Conservation (phyloP, 2,797 vertebrate species). For the Sus cebifrons region DNA sequence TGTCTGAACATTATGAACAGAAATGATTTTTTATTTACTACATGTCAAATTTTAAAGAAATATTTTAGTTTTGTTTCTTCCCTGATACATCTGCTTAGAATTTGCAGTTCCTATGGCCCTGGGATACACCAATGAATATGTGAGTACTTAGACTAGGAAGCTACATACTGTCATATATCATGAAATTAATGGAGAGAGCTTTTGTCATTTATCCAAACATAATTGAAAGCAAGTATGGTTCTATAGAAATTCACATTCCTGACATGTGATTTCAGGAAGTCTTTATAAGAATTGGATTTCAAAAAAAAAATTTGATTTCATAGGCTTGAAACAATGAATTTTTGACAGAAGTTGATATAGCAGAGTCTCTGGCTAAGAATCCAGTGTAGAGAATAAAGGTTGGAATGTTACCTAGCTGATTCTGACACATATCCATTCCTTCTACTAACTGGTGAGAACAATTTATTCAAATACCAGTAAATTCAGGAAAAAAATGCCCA, state of each 20-base stretch:
- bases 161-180: background rate
- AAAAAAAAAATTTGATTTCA: background rate
- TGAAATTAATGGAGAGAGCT: slow-evolving; percentile 15
- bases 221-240: slow-evolving; percentile 11
- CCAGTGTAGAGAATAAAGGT: background rate
- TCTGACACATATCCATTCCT: background rate
- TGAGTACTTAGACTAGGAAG: background rate
- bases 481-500: background rate
- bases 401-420: background rate
- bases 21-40: background rate
- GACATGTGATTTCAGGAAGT: background rate
- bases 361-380: background rate
- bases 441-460: background rate
- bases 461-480: background rate
- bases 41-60: slow-evolving; percentile 34
- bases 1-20: background rate
- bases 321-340: background rate
- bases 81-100: slow-evolving; percentile 12
- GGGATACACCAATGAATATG: background rate
- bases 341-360: background rate
- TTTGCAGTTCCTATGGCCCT: background rate
- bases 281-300: background rate
- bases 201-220: slow-evolving; percentile 36
- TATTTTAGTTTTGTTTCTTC: background rate
- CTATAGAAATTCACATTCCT: background rate